Base-by-base conservation (phyloP, 2,797 vertebrate species). In the Tadarida brasiliensis region DNA sequence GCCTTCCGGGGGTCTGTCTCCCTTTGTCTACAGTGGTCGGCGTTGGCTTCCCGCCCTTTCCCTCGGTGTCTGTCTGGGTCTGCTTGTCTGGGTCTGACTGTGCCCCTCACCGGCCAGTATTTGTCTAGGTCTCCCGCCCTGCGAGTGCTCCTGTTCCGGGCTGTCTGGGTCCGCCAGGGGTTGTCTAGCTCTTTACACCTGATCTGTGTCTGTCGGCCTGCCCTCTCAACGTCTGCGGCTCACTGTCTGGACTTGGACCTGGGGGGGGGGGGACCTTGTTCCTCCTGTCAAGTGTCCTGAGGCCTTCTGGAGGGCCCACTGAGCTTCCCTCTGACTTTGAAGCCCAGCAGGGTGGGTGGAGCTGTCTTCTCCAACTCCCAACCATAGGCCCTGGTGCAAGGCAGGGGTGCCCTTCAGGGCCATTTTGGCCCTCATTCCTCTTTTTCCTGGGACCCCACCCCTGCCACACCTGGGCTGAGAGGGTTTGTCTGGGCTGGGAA, bases 1-100 rank as follows among this genome's bases (percentile, higher is more conserved):
- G 35, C 71, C 54, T 39, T 15, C 33, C 85, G 15, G 1, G 33
- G 82, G 85, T 67, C 67, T 3, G 73, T 39, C 87, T 90, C 80
- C 70, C 82, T 97, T 92, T 95, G 95, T 97, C 89, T 74, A 85
- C 54, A 1, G 11, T 30, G 59, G 91, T 63, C 16, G 0, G 39
- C 8, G 71, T 49, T 0, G 59, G 35, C 39, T 94, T 94, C 97
- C 90, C 67, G 73, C 74, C 63, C 39, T 80, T 57, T 56, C 91
- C 82, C 61, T 94, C 30, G 0, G 44, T 56, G 44, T 73, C 81
- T 71, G 88, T 90, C 90, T 87, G 74, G 28, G 47, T 51, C 91
- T 1, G 78, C 87, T 59, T 22, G 80, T 90, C 81, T 90, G 91
- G 39, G 54, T 80, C 59, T 33, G 73, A 19, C 93, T 54, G 71